A percentile compares a stretch with the other conserved stretches of the same genome.
Conservation (phyloP, 2,888 invertebrate genomes). For the Eupsilia transversa region DNA sequence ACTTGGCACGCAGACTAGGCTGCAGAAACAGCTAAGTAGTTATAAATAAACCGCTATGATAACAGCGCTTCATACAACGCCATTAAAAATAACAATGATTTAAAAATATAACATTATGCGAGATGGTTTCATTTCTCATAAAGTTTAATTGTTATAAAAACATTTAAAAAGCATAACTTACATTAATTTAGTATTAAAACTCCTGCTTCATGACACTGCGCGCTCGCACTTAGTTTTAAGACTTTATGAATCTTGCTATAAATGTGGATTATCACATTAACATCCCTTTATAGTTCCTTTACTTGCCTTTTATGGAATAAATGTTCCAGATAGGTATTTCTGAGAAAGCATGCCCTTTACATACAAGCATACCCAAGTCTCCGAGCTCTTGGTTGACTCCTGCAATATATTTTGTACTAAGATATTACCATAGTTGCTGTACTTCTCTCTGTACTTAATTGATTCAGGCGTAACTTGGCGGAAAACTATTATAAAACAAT, state of each 20-base stretch:
- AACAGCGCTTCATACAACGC: slow-evolving; percentile 20
- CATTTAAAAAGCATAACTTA: slow-evolving; percentile 38
- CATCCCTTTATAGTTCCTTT: slow-evolving; percentile 18
- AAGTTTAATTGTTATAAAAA: slow-evolving; percentile 41
- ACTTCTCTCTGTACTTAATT: too few species aligned
- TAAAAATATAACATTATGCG: slow-evolving; percentile 19
- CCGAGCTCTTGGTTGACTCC: background rate
- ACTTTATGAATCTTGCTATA: slow-evolving; percentile 27
- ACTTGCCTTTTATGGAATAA: slow-evolving; percentile 19
- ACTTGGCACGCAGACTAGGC: background rate
- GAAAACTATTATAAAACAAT: too few species aligned
- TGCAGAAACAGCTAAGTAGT: background rate
- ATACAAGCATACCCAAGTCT: background rate
- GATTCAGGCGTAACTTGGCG: too few species aligned
- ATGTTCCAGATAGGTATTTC: slow-evolving; percentile 18
- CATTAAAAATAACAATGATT: slow-evolving; percentile 30
- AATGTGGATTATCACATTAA: slow-evolving; percentile 24
- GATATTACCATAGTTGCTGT: background rate
- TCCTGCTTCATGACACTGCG: slow-evolving; percentile 9
- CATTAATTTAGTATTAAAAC: slow-evolving; percentile 41
- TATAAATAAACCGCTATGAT: slow-evolving; percentile 15
- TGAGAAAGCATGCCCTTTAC: slow-evolving; percentile 8
- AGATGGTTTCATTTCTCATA: slow-evolving; percentile 23
- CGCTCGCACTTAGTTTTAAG: slow-evolving; percentile 18
- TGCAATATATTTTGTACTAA: background rate